Base-by-base conservation (phyloP, 2,113 vertebrate genomes). In the Hemichromis elongatus region DNA sequence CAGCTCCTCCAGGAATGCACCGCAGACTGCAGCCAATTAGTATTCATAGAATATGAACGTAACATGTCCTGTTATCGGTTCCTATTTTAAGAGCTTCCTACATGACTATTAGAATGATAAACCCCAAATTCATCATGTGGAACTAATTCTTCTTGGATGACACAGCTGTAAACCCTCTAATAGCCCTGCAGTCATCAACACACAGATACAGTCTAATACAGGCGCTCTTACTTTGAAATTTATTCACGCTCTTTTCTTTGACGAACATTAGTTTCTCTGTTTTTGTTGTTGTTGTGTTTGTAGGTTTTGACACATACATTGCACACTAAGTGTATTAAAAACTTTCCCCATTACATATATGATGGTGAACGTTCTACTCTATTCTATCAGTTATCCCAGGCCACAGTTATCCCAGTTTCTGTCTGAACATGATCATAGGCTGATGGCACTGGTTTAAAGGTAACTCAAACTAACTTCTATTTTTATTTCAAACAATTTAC, bases 1-100 rank as follows among this genome's bases (percentile, higher is more conserved):
- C 92, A 90, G 83, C 86, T 86, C 78, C 88, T n/a, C 83, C 78
- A 79, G 91, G 92, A 94, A 94, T 90, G 89, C 70, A 37, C 79
- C 63, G 82, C 78, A 77, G 52, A 55, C 18, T 63, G 87, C 61
- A 56, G 81, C 73, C 5, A 55, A 47, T 80, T 30, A 11, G 12
- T n/a, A 47, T 47, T 75, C 28, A 21, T 4, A 79, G 52, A 45
- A 55, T 79, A 9, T n/a, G 12, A 53, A 13, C 28, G 14, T 53
- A 26, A 88, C 47, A 24, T 42, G 13, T 83, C 50, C 11, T 37
- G 7, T 16, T 10, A 33, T 52, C 42, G 33, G 35, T 77, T 82
- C 50, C 77, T 83, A 13, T 61, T 80, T 78, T 57, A 10, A 16
- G 45, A 55, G 3, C 12, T 63, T 83, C 45, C 52, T 42, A 47